phyloP scores from a whole-genome alignment of 2,797 vertebrate species.

The Vultur gryphus region DNA sequence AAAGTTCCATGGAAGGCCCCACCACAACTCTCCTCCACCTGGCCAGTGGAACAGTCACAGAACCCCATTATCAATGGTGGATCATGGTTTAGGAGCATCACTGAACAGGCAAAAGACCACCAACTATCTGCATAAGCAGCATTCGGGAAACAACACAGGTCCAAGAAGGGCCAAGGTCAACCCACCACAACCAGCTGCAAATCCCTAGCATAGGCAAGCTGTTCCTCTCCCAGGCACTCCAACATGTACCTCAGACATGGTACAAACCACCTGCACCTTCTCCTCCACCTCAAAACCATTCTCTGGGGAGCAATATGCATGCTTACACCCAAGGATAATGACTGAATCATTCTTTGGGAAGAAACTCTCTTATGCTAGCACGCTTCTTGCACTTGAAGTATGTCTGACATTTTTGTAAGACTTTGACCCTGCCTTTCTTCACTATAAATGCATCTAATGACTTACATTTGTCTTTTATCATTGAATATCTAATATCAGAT shows the following conservation, averaged over 20 bases:
- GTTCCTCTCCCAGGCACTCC: not conserved
- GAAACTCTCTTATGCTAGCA: not conserved
- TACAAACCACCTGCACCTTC: not conserved
- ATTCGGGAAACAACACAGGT: not conserved
- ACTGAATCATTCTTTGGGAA: not conserved
- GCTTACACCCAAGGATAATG: not conserved
- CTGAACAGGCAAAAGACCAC: not conserved
- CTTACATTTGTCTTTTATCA: not conserved
- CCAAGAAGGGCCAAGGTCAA: not conserved
- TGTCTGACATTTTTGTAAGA: not conserved
- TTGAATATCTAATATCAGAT: not conserved
- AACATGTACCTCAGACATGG: not conserved
- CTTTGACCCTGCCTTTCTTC: not conserved
- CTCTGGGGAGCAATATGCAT: not conserved
- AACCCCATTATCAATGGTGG: not conserved
- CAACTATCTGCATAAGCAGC: not conserved
- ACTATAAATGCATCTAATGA: not conserved
- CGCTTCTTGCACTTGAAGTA: not conserved
- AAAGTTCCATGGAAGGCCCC: not conserved
- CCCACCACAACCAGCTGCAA: not conserved
- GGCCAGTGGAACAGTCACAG: not conserved
- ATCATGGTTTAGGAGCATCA: not conserved
- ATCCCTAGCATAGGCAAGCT: not conserved
- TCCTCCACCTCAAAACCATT: not conserved
- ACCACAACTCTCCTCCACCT: not conserved